Conservation (phyloP, 2,113 vertebrate genomes). For the Eulemur macaco region DNA sequence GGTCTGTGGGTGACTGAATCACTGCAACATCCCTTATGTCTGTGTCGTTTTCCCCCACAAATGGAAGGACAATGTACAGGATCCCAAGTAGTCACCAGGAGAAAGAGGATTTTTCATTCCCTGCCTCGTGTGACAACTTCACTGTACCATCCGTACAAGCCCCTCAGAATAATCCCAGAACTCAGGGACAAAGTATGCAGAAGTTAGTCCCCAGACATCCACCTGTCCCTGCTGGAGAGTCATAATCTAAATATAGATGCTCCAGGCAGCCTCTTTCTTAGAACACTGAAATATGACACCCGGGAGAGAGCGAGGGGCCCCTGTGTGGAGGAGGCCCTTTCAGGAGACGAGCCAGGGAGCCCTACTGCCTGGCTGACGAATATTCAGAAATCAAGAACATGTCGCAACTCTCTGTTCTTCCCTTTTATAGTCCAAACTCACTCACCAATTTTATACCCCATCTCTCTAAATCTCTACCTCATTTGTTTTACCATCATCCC, state of each 20-base stretch:
- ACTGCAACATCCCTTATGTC: neutral
- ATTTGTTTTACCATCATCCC: neutral
- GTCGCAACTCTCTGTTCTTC: neutral
- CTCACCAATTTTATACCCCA: neutral
- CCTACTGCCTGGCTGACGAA: constrained; percentile 25
- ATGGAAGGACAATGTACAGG: neutral
- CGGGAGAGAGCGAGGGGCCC: constrained; percentile 37
- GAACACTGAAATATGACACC: constrained; percentile 24
- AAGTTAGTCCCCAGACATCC: constrained; percentile 32
- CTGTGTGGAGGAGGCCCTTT: neutral
- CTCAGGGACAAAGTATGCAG: constrained; percentile 42
- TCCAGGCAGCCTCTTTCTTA: constrained; percentile 44
- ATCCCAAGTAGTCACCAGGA: neutral
- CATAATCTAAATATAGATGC: constrained; percentile 63
- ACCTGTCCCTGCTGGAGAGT: constrained; percentile 33
- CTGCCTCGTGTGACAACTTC: constrained; percentile 10
- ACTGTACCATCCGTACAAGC: neutral
- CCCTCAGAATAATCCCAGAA: constrained; percentile 49
- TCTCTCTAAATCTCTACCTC: neutral
- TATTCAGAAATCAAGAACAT: constrained; percentile 30
- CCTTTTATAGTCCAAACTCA: constrained; percentile 21
- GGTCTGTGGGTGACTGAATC: neutral
- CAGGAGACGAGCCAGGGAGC: constrained; percentile 16
- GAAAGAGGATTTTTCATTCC: neutral
- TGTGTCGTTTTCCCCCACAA: neutral